Base-by-base conservation (phyloP, 1,140 invertebrate species). In the Plodia interpunctella region DNA sequence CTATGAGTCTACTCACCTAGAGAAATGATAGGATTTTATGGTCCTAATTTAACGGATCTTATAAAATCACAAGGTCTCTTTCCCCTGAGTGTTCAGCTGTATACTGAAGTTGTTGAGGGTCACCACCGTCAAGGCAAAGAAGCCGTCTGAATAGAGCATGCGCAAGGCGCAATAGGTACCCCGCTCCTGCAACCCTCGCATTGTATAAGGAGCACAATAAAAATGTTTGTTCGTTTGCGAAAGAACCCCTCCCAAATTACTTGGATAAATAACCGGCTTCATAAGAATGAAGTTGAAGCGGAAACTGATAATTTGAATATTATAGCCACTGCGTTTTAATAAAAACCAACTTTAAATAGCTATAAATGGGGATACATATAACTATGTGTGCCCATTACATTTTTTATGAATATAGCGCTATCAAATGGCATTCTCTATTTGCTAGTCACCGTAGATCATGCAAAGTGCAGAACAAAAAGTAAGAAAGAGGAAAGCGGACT, bases 101-200 rank as follows among this genome's bases (percentile, higher is more conserved):
- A 64, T 68, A 88, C 81, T 86, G 82, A 83, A 81, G 76, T 85
- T 71, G 76, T 63, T 66, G 63, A 75, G 75, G 76, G 75, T 76
- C 69, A 68, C 63, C 21, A 66, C 70, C 67, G 74, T 25, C 52
- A 51, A 49, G 20, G 53, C 25, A 53, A 21, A 65, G 62, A 55
- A 68, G 56, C 66, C 61, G 59, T 64, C 70, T 79, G 67, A 78
- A 83, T 78, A 57, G 80, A 79, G 83, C 82, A 88, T 88, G 85
- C 85, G 85, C 83, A 59, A 88, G 86, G 85, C 85, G 85, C 83
- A 59, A 55, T 67, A 66, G 68, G 68, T 61, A 74, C 76, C 78
- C 80, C 76, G 65, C 73, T 72, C 72, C 63, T 68, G 64, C 68
- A 73, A 68, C 70, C 80, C 77, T 76, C 74, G 66, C 21, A 25